Evolutionary conservation across 2,888 invertebrate species (phyloP), one percentile per base, ranked within the genome.

Genomic region (Mystacides longicornis): DNA sequence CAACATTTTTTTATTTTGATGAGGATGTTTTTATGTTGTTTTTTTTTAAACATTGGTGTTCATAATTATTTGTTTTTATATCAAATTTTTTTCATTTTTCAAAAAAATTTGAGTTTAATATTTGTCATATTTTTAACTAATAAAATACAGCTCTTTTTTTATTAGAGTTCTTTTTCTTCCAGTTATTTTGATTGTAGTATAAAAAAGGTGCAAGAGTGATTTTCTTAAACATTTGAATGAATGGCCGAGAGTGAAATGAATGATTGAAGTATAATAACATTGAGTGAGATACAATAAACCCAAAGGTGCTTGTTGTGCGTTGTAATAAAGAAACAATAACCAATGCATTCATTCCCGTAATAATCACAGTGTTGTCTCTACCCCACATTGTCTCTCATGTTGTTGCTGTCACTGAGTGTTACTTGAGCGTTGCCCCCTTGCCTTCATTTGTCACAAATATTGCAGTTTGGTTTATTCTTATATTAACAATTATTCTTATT

Each of bases 1-100:
- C 14, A 37, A 37, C 37, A 37, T 37, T 37, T 37, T 7, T 3
- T 37, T 37, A 4, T n/a, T n/a, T n/a, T n/a, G n/a, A n/a, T n/a
- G n/a, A n/a, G n/a, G n/a, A n/a, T n/a, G 27, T 27, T 27, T 27
- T 27, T 27, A 27, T 11, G 7, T 7, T 27, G 7, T 27, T 5
- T n/a, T 27, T 27, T 37, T 37, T 37, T 14, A 37, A 37, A 37
- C 37, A 37, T 37, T 37, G 37, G 37, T 37, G 37, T 37, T 37
- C 37, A 37, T 37, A n/a, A n/a, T n/a, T n/a, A n/a, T n/a, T n/a
- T n/a, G n/a, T n/a, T n/a, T n/a, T n/a, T n/a, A n/a, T n/a, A n/a
- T n/a, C n/a, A n/a, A n/a, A n/a, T n/a, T n/a, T n/a, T n/a, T n/a
- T 37, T 7, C 16, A 37, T 27, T 27, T 27, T 27, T 7, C 27